A percentile compares a stretch with the other conserved stretches of the same genome.
These are phyloP conservation scores for Chaenocephalus aceratus DNA, from an alignment of 2,113 vertebrate species.

Conservation along the genomic window DNA sequence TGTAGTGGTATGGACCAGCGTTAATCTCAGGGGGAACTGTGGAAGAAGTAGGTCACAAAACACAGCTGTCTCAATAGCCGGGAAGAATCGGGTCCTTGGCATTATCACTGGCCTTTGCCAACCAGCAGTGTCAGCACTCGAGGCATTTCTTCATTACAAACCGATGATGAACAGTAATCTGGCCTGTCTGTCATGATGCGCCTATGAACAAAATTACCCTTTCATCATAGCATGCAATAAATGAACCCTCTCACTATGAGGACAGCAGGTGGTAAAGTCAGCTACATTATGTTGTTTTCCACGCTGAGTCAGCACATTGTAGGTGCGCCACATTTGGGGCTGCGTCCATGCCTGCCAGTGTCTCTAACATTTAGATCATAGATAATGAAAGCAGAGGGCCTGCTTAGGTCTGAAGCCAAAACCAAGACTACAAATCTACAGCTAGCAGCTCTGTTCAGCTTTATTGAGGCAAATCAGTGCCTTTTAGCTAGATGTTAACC, in stretches of 20 bases:
- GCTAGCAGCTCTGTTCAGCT: not conserved
- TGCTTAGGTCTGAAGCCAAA: too few species aligned
- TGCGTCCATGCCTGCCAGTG: not conserved
- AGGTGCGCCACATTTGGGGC: too few species aligned
- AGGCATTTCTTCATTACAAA: conserved; percentile 78
- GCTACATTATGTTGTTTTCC: conserved; percentile 50
- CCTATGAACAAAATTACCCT: conserved; percentile 51
- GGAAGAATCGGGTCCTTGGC: conserved; percentile 24
- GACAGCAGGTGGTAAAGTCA: conserved; percentile 63
- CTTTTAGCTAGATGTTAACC: not conserved
- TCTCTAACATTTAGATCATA: not conserved
- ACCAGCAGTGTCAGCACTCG: conserved; percentile 27
- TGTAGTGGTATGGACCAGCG: conserved; percentile 83
- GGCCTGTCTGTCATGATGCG: conserved; percentile 66
- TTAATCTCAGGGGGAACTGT: conserved; percentile 92
- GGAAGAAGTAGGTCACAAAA: conserved; percentile 72
- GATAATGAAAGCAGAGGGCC: too few species aligned
- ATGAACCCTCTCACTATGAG: conserved; percentile 54
- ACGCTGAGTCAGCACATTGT: not conserved
- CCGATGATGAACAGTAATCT: conserved; percentile 73
- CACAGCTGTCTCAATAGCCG: conserved; percentile 70
- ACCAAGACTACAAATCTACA: too few species aligned
- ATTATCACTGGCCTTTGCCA: conserved; percentile 55
- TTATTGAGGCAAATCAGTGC: not conserved
- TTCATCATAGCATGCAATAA: conserved; percentile 66